phyloP scores from a whole-genome alignment of 2,797 vertebrate genomes.

The Gymnothorax javanicus region DNA sequence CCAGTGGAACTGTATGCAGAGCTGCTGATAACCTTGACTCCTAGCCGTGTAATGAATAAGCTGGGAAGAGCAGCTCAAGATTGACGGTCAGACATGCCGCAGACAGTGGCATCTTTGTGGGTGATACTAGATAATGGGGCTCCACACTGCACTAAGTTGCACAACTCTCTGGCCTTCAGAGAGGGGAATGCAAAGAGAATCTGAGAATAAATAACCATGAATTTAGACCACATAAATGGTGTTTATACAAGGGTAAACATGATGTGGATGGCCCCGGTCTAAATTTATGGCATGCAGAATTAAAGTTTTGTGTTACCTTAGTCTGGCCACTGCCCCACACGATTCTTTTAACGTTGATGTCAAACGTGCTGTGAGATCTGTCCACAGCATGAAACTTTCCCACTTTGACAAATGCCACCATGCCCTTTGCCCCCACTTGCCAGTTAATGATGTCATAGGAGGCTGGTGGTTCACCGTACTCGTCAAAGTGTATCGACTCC shows the following conservation, averaged over 20 bases:
- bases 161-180: too few species aligned
- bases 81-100: too few species aligned
- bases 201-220: too few species aligned
- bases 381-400: constrained; percentile 54
- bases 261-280: background rate
- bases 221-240: too few species aligned
- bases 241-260: background rate
- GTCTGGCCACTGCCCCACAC: constrained; percentile 49
- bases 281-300: background rate
- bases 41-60: too few species aligned
- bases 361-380: constrained; percentile 47
- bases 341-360: constrained; percentile 50
- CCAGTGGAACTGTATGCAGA: too few species aligned
- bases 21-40: too few species aligned
- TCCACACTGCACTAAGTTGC: too few species aligned
- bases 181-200: too few species aligned
- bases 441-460: constrained; percentile 64
- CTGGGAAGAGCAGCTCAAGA: too few species aligned
- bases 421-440: constrained; percentile 46
- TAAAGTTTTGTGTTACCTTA: constrained; percentile 33
- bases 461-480: constrained; percentile 52
- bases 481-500: constrained; percentile 55
- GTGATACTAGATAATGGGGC: too few species aligned
- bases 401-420: constrained; percentile 50
- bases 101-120: too few species aligned